Evolutionary conservation across 2,797 vertebrate species (phyloP).

Genomic region (Synanceia verrucosa): DNA sequence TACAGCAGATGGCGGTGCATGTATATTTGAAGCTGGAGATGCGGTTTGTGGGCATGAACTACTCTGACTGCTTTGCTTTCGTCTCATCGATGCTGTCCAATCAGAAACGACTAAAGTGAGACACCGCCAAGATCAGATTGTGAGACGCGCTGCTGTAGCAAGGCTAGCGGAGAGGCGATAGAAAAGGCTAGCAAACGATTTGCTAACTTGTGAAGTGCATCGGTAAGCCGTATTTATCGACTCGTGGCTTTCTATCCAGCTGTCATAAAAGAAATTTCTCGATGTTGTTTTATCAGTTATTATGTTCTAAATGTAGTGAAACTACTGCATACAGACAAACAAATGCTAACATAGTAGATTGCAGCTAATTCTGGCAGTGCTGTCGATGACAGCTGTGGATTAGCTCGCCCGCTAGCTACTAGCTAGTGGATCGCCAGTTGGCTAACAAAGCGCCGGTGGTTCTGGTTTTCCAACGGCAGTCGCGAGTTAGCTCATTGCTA

Average conservation of each 20-base stretch:
- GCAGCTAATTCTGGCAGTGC: slow-evolving; percentile 33
- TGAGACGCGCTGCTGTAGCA: slow-evolving; percentile 71
- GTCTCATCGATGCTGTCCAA: slow-evolving; percentile 73
- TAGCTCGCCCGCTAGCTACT: slow-evolving; percentile 55
- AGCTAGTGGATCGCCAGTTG: slow-evolving; percentile 34
- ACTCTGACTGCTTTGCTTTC: slow-evolving; percentile 50
- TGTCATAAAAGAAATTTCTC: background rate
- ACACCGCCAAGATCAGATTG: slow-evolving; percentile 90
- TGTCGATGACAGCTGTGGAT: slow-evolving; percentile 69
- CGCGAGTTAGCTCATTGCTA: slow-evolving; percentile 33
- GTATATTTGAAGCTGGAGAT: background rate
- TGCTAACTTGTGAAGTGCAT: slow-evolving; percentile 68
- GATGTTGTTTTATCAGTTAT: background rate
- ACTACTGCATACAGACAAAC: background rate
- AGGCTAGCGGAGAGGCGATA: slow-evolving; percentile 59
- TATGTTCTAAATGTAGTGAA: background rate
- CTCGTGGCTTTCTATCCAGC: background rate
- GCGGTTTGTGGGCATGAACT: slow-evolving; percentile 49
- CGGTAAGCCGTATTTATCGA: slow-evolving; percentile 67
- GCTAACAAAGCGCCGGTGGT: slow-evolving; percentile 73
- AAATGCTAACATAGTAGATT: background rate
- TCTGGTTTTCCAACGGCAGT: slow-evolving; percentile 12
- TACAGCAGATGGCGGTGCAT: slow-evolving; percentile 48
- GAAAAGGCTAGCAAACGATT: slow-evolving; percentile 54
- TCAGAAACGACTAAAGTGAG: slow-evolving; percentile 65